phyloP scores from a whole-genome alignment of 2,113 vertebrate species.

The Malurus elegans region DNA sequence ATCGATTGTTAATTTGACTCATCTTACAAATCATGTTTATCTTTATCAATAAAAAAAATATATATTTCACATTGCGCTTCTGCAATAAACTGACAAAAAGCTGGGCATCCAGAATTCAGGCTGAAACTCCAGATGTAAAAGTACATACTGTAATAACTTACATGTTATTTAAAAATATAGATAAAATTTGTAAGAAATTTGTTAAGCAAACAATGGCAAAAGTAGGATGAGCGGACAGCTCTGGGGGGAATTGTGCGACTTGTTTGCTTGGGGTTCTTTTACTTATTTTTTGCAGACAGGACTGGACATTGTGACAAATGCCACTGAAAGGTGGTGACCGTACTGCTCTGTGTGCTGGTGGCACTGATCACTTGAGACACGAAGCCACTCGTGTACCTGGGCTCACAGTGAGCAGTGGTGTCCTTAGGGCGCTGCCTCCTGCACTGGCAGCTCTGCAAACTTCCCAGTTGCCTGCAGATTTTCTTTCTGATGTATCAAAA shows the following conservation, averaged over 20 bases:
- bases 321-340: not conserved
- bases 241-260: not conserved
- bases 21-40: conserved; percentile 77
- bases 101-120: not conserved
- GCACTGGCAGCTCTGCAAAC: not conserved
- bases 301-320: not conserved
- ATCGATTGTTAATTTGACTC: conserved; percentile 79
- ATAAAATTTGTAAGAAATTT: not conserved
- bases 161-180: not conserved
- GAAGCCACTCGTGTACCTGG: not conserved
- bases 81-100: conserved; percentile 37
- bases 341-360: not conserved
- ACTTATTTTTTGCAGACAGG: not conserved
- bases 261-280: not conserved
- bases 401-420: rapidly evolving
- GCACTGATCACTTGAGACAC: not conserved
- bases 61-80: conserved; percentile 41
- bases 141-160: not conserved
- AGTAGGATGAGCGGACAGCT: not conserved
- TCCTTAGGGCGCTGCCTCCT: not conserved
- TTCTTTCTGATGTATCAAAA: not conserved
- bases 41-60: conserved; percentile 61
- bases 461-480: rapidly evolving
- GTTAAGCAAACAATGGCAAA: not conserved
- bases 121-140: not conserved